Evolutionary conservation across 2,113 vertebrate species (phyloP), one percentile per base, ranked within the genome.

Genomic region (Notothenia rossii): DNA sequence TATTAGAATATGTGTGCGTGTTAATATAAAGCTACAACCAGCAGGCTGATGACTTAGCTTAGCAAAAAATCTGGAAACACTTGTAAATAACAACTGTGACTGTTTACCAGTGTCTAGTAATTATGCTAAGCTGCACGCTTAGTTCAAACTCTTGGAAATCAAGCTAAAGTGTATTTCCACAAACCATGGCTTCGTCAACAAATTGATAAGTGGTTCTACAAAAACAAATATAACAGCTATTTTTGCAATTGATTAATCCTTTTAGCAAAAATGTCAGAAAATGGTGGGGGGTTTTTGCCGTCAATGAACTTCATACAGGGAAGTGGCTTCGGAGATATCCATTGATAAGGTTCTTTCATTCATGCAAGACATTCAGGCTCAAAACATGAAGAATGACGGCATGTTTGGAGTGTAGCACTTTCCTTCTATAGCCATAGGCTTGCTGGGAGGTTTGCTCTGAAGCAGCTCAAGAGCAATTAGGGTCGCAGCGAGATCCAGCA

Each of bases 401-500:
- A 83, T 86, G 72, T 88, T 92, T 90, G 81, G 77, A 83, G 65
- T 1, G 50, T 1, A 51, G 61, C 71, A 25, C 75, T 74, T 89
- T 79, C 46, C 25, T 82, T 88, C 75, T 80, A 40, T 67, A 49
- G 20, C 72, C 13, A 11, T 10, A 10, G 49, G 43, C 68, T 68
- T 25, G 68, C 74, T 77, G 81, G 82, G 72, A 90, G 81, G 71
- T 85, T 87, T 88, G 61, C 84, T 89, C 86, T 92, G 83, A 91
- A 86, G 56, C 61, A 65, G 78, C 65, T 88, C 85, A 92, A 75
- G 77, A 88, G 81, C 86, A 93, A 89, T 94, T 91, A 91, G 71
- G 48, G 70, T 53, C 51, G 51, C 50, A 67, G 76, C 72, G 60
- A 90, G 83, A 88, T 87, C 83, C 82, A 88, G 74, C 84, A 86